Base-by-base conservation (phyloP, 2,113 vertebrate genomes). In the Lepisosteus oculatus region DNA sequence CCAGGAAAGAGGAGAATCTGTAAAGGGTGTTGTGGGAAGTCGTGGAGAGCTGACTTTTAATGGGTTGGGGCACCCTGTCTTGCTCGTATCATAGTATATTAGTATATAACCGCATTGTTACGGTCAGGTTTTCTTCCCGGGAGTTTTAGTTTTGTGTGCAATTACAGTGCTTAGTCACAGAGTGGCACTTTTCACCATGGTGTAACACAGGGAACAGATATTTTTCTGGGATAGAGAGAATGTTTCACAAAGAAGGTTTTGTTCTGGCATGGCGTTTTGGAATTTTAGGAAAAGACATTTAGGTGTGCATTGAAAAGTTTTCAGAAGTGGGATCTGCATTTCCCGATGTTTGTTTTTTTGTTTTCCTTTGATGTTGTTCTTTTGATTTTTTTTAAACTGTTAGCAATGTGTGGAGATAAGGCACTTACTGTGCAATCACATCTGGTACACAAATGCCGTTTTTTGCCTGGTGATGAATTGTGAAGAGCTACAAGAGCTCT, bases 381-480 rank as follows among this genome's bases (percentile, higher is more conserved):
- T 51, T 74, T 74, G 78, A 67, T 79, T 80, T 77, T 77, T 73
- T 76, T 75, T 63, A 78, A 51, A 69, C 74, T 72, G 77, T 56
- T 59, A 61, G 44, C 63, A 63, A 72, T 72, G 72, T 66, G 43
- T 61, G 15, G 70, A 71, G 61, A 13, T 0, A 1, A 3, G 59
- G 42, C n/a, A 67, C 76, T 55, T 82, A 68, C 11, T 69, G 29
- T 43, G 61, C 43, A 61, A 80, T 76, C 59, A 65, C 69, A 3
- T 61, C 70, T 54, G 69, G 66, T 29, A 80, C 72, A 62, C 67
- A 64, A 68, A 69, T 57, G 72, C 72, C 72, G 2, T 74, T 55
- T 68, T 59, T 51, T 65, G 65, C 45, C 68, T 56, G 68, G 43
- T 80, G 71, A 77, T 80, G 69, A 77, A 44, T 55, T 59, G 43